phyloP scores from a whole-genome alignment of 1,140 invertebrate genomes.

The Pseudachorutes palmiensis region DNA sequence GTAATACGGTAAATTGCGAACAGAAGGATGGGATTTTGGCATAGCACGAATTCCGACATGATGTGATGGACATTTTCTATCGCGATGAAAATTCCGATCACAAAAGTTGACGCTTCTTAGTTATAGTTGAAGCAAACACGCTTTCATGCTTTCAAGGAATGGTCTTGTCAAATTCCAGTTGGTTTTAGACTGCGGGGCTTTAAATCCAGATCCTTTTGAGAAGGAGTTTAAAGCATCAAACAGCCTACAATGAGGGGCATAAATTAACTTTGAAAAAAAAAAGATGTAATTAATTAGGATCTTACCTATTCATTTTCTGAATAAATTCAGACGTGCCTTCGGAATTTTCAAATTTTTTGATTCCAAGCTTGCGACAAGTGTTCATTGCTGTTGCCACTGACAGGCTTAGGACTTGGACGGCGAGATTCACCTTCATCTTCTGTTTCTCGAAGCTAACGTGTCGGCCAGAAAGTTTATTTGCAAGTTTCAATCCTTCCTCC shows the following conservation, averaged over 20 bases:
- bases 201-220: conserved; percentile 12
- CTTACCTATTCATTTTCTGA: conserved; percentile 13
- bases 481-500: conserved; percentile 16
- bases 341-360: conserved; percentile 12
- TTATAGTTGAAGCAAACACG: background rate
- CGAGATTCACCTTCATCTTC: conserved; percentile 30
- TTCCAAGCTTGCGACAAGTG: conserved; percentile 15
- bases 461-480: conserved; percentile 23
- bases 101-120: background rate
- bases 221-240: conserved; percentile 34
- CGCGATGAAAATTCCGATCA: background rate
- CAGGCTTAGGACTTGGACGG: conserved; percentile 19
- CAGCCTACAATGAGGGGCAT: background rate
- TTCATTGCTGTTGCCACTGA: conserved; percentile 22
- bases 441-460: conserved; percentile 24
- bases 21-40: no score
- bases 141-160: background rate
- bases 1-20: no score
- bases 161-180: conserved; percentile 5
- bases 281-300: no score
- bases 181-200: conserved; percentile 25
- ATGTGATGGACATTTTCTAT: background rate
- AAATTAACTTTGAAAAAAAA: no score
- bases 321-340: conserved; percentile 17
- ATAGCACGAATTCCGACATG: background rate